Evolutionary conservation across 2,888 invertebrate genomes (phyloP), one percentile per base, ranked within the genome.

Genomic region (Ypsolopha sequella): DNA sequence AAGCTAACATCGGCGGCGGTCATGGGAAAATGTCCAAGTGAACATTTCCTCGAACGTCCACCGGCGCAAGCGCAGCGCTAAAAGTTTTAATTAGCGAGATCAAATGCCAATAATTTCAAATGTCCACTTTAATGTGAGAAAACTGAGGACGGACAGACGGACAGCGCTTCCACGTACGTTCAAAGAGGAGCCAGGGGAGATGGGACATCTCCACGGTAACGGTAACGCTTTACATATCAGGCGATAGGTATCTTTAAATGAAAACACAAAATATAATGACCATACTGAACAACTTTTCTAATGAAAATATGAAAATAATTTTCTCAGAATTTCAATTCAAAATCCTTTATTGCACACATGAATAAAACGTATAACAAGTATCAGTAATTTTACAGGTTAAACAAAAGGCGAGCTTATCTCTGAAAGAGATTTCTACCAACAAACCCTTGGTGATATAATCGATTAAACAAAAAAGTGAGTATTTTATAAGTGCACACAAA

Each of bases 111-210:
- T 73, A 66, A 71, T 73, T 66, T 64, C 58, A 65, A 72, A 65
- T 66, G 70, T 66, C 64, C 64, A 63, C 64, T 63, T 64, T 69
- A 68, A 72, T 73, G 74, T 73, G 74, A 75, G 74, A 74, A 70
- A 69, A 67, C 60, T 60, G 60, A 58, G 56, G 62, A 60, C 56
- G 54, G 56, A 55, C 36, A 54, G 57, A 56, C 57, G 57, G 54
- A 56, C 55, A 56, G 61, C 61, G 62, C 60, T 69, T 67, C 66
- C 64, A 62, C 59, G 63, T 65, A 66, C 43, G 35, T 48, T 1
- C 67, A 68, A 50, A 68, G 70, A 70, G 6, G 58, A 62, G 24
- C 8, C 24, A 9, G 34, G 33, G n/a, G 35, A 10, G 39, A 39
- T 35, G 13, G 8, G 47, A 39, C 2, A 39, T 9, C 39, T 39